Evolutionary conservation across 1,140 invertebrate genomes (phyloP).

Genomic region (Mercenaria mercenaria): DNA sequence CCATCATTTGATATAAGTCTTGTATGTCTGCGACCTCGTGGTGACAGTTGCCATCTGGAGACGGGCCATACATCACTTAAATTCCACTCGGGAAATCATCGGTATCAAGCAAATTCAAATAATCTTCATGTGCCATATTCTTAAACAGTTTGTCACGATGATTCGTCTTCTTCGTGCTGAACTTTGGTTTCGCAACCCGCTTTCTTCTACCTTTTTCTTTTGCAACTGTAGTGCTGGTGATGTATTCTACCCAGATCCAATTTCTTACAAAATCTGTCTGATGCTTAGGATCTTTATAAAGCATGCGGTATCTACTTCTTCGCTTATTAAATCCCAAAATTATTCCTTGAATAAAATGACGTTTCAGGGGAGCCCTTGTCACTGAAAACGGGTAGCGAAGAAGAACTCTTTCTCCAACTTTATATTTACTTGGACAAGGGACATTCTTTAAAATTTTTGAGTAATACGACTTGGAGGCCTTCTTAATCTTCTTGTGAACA

Average conservation of each 20-base stretch:
- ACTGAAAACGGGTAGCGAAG: not conserved
- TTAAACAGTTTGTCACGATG: not conserved
- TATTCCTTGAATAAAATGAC: not conserved
- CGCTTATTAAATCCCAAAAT: not conserved
- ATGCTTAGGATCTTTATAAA: not conserved
- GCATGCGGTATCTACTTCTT: not conserved
- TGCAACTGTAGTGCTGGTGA: not conserved
- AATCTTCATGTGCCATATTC: not conserved
- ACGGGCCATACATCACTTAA: not conserved
- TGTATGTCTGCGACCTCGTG: not conserved
- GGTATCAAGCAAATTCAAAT: not conserved
- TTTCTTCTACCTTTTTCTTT: not conserved
- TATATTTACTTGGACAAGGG: not conserved
- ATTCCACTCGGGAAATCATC: not conserved
- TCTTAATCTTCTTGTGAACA: not conserved
- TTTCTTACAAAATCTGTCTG: not conserved
- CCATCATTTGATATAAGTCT: constrained; percentile 28
- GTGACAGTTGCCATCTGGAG: constrained; percentile 14
- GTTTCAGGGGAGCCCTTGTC: not conserved
- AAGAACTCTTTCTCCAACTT: constrained; percentile 18
- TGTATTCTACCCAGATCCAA: not conserved
- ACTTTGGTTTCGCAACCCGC: not conserved
- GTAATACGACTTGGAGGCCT: not conserved
- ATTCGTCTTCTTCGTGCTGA: not conserved
- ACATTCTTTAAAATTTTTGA: not conserved